Evolutionary conservation across 2,888 invertebrate species (phyloP).

Genomic region (Cataglyphis livida): DNA sequence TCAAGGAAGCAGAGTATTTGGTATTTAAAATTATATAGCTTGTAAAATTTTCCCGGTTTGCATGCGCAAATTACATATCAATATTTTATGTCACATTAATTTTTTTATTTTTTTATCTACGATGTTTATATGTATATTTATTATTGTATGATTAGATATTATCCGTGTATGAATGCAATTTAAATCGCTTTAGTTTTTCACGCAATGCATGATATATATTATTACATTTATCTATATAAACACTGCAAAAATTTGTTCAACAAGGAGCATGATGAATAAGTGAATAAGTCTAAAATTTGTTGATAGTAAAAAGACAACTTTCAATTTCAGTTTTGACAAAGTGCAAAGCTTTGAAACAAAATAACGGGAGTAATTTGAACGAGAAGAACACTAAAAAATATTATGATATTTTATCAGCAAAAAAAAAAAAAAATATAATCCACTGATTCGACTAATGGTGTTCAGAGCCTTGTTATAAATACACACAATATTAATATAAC

Average conservation of each 20-base stretch:
- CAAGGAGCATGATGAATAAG: not conserved
- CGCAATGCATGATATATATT: not conserved
- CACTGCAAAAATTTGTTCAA: not conserved
- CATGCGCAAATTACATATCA: not conserved
- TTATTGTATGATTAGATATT: not conserved
- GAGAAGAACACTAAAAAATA: conserved; percentile 8
- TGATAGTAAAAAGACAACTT: not conserved
- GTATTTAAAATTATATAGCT: conserved; percentile 21
- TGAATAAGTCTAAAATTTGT: not conserved
- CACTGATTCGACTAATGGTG: conserved; percentile 1
- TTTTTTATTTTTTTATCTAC: not conserved
- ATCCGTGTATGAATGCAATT: not conserved
- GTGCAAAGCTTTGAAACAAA: conserved; percentile 32
- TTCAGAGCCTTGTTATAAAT: not conserved
- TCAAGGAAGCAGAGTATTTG: not conserved
- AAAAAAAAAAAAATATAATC: conserved; percentile 1
- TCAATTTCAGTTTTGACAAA: conserved; percentile 14
- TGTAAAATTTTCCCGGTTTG: not conserved
- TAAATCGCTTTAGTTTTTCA: conserved; percentile 6
- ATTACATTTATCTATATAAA: not conserved
- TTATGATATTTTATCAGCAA: conserved; percentile 12
- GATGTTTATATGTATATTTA: not conserved
- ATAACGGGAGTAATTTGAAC: not conserved
- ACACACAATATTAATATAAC: not conserved
- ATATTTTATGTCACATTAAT: not conserved